Percentiles rank a stretch among this genome's conserved stretches.
phyloP scores from a whole-genome alignment of 2,888 invertebrate genomes.

The Brachypalpus laphriformis region DNA sequence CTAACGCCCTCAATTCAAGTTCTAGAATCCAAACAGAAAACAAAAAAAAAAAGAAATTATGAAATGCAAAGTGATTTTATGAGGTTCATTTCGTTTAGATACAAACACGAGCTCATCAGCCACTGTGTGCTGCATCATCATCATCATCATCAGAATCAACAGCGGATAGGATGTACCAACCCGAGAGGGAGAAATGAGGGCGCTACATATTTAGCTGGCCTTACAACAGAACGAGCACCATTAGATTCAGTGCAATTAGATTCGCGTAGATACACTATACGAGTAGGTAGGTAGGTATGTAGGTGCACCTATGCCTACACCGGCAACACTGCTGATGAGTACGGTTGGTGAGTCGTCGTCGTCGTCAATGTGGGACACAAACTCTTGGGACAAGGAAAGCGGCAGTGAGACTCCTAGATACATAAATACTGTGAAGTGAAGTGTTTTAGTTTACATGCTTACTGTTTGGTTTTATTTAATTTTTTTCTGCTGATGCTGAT shows the following conservation, averaged over 20 bases:
- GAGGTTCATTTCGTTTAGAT: constrained; percentile 59
- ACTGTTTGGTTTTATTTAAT: background rate
- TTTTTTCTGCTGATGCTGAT: constrained; percentile 29
- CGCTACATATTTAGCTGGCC: constrained; percentile 69
- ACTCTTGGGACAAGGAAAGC: constrained; percentile 60
- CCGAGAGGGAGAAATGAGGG: constrained; percentile 62
- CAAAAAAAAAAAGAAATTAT: constrained; percentile 29
- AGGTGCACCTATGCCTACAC: background rate
- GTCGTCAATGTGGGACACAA: constrained; percentile 56
- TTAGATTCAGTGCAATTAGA: constrained; percentile 70
- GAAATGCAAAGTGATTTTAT: constrained; percentile 71
- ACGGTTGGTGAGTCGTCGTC: background rate
- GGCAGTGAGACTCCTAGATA: constrained; percentile 60
- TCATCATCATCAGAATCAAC: constrained; percentile 21
- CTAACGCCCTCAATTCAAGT: constrained; percentile 67
- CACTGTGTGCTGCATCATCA: constrained; percentile 12
- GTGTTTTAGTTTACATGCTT: constrained; percentile 70
- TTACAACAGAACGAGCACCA: constrained; percentile 64
- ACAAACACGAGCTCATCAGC: background rate
- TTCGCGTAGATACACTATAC: constrained; percentile 24
- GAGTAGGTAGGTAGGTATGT: constrained; percentile 1
- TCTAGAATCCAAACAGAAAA: constrained; percentile 56
- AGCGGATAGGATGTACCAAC: constrained; percentile 45
- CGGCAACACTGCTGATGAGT: background rate
- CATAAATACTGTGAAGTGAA: constrained; percentile 51